Conservation (phyloP, 2,888 invertebrate species). For the Sicus ferrugineus region DNA sequence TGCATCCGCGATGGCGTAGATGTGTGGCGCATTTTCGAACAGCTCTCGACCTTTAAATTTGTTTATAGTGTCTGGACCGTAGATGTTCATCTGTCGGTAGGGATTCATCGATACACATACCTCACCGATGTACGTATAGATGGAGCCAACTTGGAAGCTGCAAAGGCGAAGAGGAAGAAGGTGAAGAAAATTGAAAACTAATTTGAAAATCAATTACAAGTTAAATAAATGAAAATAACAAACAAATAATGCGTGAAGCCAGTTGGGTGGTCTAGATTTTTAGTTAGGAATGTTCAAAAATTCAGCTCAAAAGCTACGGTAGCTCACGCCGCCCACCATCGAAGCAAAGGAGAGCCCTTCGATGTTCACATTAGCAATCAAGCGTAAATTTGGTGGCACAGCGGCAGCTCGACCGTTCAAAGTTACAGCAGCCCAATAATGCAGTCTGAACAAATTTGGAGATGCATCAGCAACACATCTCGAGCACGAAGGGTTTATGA, state of each 20-base stretch:
- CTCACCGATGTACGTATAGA: slow-evolving; percentile 99
- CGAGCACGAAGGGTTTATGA: slow-evolving; percentile 25
- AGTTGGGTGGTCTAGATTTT: slow-evolving; percentile 31
- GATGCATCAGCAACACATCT: background rate
- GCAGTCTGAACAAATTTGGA: background rate
- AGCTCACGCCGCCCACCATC: too few relatives aligned
- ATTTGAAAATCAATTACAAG: slow-evolving; percentile 7
- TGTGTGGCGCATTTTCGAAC: slow-evolving; percentile 96
- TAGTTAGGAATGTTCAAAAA: background rate
- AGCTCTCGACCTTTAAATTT: slow-evolving; percentile 94
- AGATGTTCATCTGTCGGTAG: slow-evolving; percentile 91
- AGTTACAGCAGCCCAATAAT: background rate
- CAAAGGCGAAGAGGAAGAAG: slow-evolving; percentile 10
- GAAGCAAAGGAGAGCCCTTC: too few relatives aligned
- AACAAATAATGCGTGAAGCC: background rate
- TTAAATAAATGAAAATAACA: slow-evolving; percentile 10
- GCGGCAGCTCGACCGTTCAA: background rate
- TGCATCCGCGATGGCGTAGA: slow-evolving; percentile 97
- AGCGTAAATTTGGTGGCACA: background rate
- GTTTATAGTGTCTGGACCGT: slow-evolving; percentile 83
- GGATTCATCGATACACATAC: slow-evolving; percentile 98
- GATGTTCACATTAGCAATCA: background rate
- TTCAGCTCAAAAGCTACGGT: too few relatives aligned
- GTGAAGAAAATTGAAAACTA: background rate
- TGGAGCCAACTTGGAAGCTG: slow-evolving; percentile 88